phyloP scores from a whole-genome alignment of 2,113 vertebrate genomes.

The Chamaetylas fuelleborni region DNA sequence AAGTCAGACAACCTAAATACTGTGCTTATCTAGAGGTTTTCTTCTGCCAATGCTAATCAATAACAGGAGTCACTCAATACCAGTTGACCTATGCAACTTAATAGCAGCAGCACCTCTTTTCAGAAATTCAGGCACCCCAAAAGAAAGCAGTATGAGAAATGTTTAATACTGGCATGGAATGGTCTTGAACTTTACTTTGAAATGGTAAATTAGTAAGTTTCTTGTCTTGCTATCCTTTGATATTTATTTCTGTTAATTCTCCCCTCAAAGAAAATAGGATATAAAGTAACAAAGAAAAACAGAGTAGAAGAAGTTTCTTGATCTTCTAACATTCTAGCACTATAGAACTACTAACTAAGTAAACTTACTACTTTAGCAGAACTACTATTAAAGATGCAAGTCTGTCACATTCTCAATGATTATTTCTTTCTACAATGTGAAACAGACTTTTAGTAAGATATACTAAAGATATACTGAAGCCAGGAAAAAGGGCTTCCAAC shows the following conservation, averaged over 20 bases:
- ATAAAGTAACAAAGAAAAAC: background rate
- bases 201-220: background rate
- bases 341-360: background rate
- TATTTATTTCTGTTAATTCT: background rate
- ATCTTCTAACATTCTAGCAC: background rate
- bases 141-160: background rate
- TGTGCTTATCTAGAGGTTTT: background rate
- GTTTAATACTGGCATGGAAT: background rate
- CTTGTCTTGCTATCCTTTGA: background rate
- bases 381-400: background rate
- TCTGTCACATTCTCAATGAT: background rate
- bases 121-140: background rate
- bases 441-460: background rate
- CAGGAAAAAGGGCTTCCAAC: background rate
- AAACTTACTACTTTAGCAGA: background rate
- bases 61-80: background rate
- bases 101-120: background rate
- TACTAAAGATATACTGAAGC: background rate
- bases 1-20: background rate
- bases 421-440: background rate
- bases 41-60: background rate
- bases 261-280: background rate
- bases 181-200: background rate
- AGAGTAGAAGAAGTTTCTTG: background rate
- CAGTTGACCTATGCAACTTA: background rate